Percentiles rank a stretch among this genome's conserved stretches.
phyloP scores from a whole-genome alignment of 2,113 vertebrate species.

The Pterocles burchelli region DNA sequence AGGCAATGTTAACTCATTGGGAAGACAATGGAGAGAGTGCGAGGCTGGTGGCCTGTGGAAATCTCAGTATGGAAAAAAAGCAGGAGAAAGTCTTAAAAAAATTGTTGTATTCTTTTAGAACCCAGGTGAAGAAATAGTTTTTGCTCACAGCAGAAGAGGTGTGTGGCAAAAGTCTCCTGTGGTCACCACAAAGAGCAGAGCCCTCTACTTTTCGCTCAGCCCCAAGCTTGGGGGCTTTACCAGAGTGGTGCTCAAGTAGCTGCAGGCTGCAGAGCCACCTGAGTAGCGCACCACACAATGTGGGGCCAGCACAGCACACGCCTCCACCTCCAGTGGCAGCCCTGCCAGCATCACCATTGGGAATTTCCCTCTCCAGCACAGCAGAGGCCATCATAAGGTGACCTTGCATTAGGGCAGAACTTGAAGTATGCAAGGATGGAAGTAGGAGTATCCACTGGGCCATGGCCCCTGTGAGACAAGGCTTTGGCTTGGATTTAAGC shows the following conservation, averaged over 20 bases:
- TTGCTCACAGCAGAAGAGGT: not conserved
- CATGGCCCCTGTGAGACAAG: not conserved
- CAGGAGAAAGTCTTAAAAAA: not conserved
- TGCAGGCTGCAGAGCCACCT: not conserved
- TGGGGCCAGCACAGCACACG: not conserved
- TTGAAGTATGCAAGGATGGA: not conserved
- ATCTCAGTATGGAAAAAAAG: not conserved
- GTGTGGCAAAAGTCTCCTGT: not conserved
- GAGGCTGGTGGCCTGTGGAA: not conserved
- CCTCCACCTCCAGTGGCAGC: fast-evolving
- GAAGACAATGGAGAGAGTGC: not conserved
- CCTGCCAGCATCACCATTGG: fast-evolving
- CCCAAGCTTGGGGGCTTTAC: not conserved
- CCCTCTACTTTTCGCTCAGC: not conserved
- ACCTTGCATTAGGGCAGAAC: too few relatives aligned
- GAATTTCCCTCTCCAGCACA: not conserved
- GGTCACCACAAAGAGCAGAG: not conserved
- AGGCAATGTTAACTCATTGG: not conserved
- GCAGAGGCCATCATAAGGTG: not conserved
- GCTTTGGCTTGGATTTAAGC: not conserved
- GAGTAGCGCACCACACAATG: not conserved
- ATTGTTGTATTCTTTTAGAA: not conserved
- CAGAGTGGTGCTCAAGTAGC: fast-evolving
- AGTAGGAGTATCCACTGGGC: not conserved
- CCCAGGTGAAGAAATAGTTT: not conserved